Evolutionary conservation across 2,888 invertebrate genomes (phyloP).

Genomic region (Aphodius granarius): DNA sequence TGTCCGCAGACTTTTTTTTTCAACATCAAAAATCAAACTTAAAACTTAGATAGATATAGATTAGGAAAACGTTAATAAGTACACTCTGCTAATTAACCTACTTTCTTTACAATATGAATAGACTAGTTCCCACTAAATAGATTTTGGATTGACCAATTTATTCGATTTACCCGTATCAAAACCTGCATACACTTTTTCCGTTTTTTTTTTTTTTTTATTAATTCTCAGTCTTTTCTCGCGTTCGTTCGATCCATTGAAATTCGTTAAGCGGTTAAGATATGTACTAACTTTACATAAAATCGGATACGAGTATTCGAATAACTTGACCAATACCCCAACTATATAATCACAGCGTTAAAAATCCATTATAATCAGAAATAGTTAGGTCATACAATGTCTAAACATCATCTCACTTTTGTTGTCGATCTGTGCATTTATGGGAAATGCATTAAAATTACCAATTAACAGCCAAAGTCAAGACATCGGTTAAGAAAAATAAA

Average conservation of each 20-base stretch:
- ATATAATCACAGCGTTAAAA: constrained; percentile 51
- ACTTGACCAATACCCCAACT: constrained; percentile 12
- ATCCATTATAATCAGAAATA: constrained; percentile 47
- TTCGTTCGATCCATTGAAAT: background rate
- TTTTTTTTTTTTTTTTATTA: too few relatives aligned
- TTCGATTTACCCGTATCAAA: background rate
- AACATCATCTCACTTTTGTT: constrained; percentile 57
- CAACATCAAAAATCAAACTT: background rate
- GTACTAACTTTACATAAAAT: background rate
- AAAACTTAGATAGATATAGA: background rate
- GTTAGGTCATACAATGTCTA: constrained; percentile 50
- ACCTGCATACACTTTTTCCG: background rate
- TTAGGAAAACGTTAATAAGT: background rate
- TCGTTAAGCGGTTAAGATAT: background rate
- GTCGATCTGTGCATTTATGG: constrained; percentile 53
- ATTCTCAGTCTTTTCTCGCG: background rate
- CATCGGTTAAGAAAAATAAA: constrained; percentile 35
- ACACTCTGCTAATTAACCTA: background rate
- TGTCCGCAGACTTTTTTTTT: background rate
- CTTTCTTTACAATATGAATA: background rate
- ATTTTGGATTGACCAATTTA: background rate
- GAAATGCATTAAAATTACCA: constrained; percentile 53
- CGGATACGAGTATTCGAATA: background rate
- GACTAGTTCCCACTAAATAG: background rate
- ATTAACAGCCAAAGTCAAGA: constrained; percentile 54